Evolutionary conservation across 2,888 invertebrate species (phyloP), one percentile per base, ranked within the genome.

Genomic region (Philereme transversata): DNA sequence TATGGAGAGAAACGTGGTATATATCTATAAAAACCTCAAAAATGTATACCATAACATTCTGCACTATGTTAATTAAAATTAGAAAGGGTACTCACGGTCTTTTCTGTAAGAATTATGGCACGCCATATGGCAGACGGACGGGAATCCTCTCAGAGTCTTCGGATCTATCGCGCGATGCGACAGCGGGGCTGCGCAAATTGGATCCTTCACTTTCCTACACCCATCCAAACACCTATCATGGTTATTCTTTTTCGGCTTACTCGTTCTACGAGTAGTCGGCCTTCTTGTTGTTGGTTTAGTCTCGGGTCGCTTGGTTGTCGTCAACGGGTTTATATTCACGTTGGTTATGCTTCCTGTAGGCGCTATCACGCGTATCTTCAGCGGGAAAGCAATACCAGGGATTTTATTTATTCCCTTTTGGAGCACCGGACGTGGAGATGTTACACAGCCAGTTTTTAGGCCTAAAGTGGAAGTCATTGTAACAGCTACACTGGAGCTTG

Each of bases 121-220:
- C 8, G 90, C 89, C 87, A 92, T 86, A 63, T 92, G 90, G 57
- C 92, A 92, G 47, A 90, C 76, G 0, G 91, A 89, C 6, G 90
- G 86, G 72, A 92, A 92, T 45, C 90, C 91, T 68, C 85, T 90
- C 53, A 92, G 73, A 5, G 75, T 78, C n/a, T 88, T 78, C 0
- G 88, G 79, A 62, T 90, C 80, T 63, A 90, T 75, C 5, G 81
- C 79, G 7, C 69, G 60, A 4, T 80, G 73, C 0, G 86, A 81
- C 36, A 82, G 64, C 4, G 91, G 91, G 3, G 81, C 79, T 35
- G 86, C 85, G 62, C 92, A 92, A 60, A 92, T 84, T 0, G 86
- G 87, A 33, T 84, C 79, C 66, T 79, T 86, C 52, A 70, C 81
- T 5, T 82, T 86, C 51, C 73, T 83, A 63, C 91, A 91, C 2